Conservation (phyloP, 2,888 invertebrate species). For the Thecocarcelia acutangulata region DNA sequence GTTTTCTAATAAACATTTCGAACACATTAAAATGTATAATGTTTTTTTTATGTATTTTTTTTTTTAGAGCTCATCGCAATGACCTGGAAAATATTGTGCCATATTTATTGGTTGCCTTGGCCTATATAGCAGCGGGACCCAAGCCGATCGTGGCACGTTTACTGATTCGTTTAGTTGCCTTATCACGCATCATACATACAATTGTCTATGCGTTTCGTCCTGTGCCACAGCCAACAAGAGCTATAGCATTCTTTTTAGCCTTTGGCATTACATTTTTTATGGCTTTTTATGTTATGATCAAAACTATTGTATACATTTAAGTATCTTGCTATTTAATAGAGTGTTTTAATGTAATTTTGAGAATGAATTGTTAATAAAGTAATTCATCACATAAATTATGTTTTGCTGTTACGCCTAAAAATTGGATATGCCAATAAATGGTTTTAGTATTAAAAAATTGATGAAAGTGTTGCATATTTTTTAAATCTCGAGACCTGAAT, state of each 20-base stretch:
- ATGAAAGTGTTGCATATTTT: no score
- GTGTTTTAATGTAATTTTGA: not conserved
- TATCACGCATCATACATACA: slow-evolving; percentile 84
- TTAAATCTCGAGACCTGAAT: no score
- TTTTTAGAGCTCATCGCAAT: slow-evolving; percentile 85
- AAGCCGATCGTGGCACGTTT: slow-evolving; percentile 82
- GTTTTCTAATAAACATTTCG: slow-evolving; percentile 25
- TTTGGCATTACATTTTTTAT: slow-evolving; percentile 82
- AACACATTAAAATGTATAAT: not conserved
- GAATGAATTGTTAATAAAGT: not conserved
- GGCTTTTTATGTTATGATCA: slow-evolving; percentile 80
- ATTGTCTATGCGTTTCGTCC: slow-evolving; percentile 84
- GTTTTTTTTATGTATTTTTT: slow-evolving; percentile 68
- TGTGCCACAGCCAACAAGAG: slow-evolving; percentile 84
- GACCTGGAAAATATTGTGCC: slow-evolving; percentile 86
- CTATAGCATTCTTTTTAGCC: slow-evolving; percentile 81
- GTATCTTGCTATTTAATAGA: not conserved
- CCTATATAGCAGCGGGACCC: slow-evolving; percentile 84
- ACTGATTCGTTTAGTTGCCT: slow-evolving; percentile 83
- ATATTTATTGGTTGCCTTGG: slow-evolving; percentile 83
- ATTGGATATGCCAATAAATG: no score
- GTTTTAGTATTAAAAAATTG: no score
- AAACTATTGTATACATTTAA: slow-evolving; percentile 67
- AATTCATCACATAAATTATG: no score
- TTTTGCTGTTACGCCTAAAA: no score